Evolutionary conservation across 2,113 vertebrate species (phyloP), one percentile per base, ranked within the genome.

Genomic region (Polypterus senegalus): DNA sequence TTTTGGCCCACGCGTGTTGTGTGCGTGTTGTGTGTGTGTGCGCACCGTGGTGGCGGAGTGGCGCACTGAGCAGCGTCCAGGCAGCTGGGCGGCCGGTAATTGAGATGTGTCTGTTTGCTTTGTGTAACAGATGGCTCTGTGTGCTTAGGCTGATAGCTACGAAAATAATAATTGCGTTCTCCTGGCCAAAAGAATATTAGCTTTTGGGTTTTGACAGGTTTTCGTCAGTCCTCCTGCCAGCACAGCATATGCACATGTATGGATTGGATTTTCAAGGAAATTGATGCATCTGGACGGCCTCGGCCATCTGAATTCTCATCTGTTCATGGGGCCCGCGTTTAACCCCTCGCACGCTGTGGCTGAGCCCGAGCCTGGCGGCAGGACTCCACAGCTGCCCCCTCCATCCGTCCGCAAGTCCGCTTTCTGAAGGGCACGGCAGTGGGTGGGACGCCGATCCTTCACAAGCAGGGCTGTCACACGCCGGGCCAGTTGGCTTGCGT

Each of bases 151-250:
- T 93, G 91, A 94, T 95, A 93, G 91, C 89, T 91, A 91, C 88
- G 88, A 95, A 94, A 95, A 94, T 95, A 94, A 95, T 94, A 92
- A 94, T 93, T 91, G 91, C 89, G 87, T 93, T 89, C 91, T 93
- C 89, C 85, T 82, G 78, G 89, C 92, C 92, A 95, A 89, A 88
- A 89, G 87, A 90, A 92, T 94, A 95, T 94, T 94, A 94, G 91
- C 91, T 93, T 88, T 90, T 95, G 92, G 92, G 94, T 86, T 84
- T 79, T 76, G 80, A 91, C 94, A 92, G 87, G 87, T 82, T 77
- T 90, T 87, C 91, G 84, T 72, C 78, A 74, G 76, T 79, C 81
- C 80, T 81, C 83, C 83, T 89, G 92, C 92, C 91, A 94, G 87
- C 83, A 82, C 77, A 87, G 81, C 91, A 97, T 93, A 96, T 94